A percentile compares a stretch with the other conserved stretches of the same genome.
Evolutionary conservation across 2,888 invertebrate genomes (phyloP).

Genomic region (Pristionchus entomophagus): DNA sequence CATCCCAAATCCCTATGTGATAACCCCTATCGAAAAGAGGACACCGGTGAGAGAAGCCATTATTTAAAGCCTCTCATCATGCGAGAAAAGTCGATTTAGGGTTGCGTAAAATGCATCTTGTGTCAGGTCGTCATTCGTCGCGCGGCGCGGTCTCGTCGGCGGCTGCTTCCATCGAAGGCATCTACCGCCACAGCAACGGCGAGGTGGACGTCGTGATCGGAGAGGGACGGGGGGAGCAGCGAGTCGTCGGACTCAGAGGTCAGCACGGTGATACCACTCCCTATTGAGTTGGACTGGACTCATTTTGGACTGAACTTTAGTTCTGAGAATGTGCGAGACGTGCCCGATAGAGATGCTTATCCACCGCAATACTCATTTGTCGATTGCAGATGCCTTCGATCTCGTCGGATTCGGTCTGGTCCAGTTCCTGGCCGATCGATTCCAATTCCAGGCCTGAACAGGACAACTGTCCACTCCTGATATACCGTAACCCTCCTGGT

Average conservation of each 20-base stretch:
- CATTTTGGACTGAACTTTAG: no score
- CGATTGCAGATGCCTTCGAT: constrained; percentile 19
- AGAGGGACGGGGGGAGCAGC: neutral
- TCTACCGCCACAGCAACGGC: constrained; percentile 16
- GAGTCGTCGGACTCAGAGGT: neutral
- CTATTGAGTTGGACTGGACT: no score
- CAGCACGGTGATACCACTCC: no score
- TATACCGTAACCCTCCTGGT: neutral
- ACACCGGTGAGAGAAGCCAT: no score
- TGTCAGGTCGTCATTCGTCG: neutral
- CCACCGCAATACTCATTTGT: neutral
- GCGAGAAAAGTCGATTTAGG: neutral
- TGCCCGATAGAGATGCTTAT: neutral
- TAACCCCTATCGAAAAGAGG: no score
- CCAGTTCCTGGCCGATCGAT: neutral
- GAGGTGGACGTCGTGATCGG: neutral
- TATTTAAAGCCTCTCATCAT: no score
- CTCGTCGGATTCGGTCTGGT: neutral
- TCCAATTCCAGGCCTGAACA: neutral
- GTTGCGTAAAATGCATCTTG: neutral
- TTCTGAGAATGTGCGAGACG: no score
- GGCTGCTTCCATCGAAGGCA: neutral
- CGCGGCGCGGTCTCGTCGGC: neutral
- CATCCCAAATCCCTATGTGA: no score
- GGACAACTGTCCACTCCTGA: neutral